phyloP scores from a whole-genome alignment of 2,797 vertebrate species.

The Eulemur rubriventer region DNA sequence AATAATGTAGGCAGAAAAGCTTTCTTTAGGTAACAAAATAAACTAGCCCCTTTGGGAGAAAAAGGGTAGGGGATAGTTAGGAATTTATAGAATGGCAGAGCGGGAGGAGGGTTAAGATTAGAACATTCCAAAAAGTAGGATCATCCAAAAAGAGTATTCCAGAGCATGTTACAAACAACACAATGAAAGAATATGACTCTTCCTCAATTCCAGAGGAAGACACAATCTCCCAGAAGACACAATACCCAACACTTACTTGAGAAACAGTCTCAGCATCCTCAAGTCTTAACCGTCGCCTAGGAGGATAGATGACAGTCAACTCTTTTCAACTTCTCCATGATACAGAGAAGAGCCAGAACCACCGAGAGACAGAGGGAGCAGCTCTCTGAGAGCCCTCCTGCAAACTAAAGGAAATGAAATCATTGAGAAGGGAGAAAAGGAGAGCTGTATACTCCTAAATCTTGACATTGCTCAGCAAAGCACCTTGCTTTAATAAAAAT shows the following conservation, averaged over 20 bases:
- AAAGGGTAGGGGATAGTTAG: background rate
- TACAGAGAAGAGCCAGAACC: background rate
- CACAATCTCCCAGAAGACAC: slow-evolving; percentile 23
- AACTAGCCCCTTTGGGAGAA: background rate
- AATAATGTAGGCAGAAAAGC: background rate
- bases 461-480: slow-evolving; percentile 74
- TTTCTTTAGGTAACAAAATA: background rate
- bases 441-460: slow-evolving; percentile 46
- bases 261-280: slow-evolving; percentile 52
- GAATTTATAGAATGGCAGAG: background rate
- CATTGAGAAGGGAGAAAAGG: slow-evolving; percentile 31
- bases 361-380: background rate
- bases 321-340: background rate
- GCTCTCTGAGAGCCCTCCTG: slow-evolving; percentile 43
- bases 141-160: background rate
- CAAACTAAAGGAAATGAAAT: slow-evolving; percentile 53
- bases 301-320: background rate
- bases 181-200: background rate
- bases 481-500: slow-evolving; percentile 79
- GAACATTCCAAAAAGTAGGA: background rate
- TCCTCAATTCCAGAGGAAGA: slow-evolving; percentile 11
- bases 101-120: background rate
- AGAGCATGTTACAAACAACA: slow-evolving; percentile 34
- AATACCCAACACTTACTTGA: slow-evolving; percentile 72
- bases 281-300: background rate